Conservation (phyloP, 2,113 vertebrate genomes). For the Vulpes lagopus region DNA sequence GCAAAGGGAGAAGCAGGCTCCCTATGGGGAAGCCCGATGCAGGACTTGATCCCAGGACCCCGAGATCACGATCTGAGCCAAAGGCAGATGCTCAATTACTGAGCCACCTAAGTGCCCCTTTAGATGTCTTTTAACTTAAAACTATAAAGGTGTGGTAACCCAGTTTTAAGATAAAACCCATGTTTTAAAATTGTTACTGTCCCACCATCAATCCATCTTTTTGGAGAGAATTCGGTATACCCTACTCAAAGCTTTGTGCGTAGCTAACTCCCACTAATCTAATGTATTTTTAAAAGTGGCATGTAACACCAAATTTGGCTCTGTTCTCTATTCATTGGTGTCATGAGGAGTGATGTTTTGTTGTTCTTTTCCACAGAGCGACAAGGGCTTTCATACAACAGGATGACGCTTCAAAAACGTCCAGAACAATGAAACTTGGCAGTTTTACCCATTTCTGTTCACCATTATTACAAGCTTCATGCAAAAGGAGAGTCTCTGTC, state of each 20-base stretch:
- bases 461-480: conserved; percentile 55
- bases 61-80: no score
- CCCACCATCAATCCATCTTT: not conserved
- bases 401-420: rapidly evolving
- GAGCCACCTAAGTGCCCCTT: no score
- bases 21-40: no score
- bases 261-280: rapidly evolving
- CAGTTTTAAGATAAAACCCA: not conserved
- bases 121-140: not conserved
- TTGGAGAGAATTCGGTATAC: not conserved
- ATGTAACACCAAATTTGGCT: rapidly evolving
- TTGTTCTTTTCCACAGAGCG: not conserved
- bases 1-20: no score
- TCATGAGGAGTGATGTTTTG: not conserved
- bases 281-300: rapidly evolving
- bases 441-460: conserved; percentile 69
- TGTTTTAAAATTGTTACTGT: rapidly evolving
- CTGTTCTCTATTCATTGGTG: rapidly evolving
- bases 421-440: conserved; percentile 50
- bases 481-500: conserved; percentile 71
- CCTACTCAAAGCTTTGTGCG: rapidly evolving
- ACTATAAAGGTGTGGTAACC: not conserved
- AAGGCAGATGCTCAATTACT: no score
- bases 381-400: not conserved
- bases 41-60: no score